Evolutionary conservation across 2,797 vertebrate genomes (phyloP).

Genomic region (Mallotus villosus): DNA sequence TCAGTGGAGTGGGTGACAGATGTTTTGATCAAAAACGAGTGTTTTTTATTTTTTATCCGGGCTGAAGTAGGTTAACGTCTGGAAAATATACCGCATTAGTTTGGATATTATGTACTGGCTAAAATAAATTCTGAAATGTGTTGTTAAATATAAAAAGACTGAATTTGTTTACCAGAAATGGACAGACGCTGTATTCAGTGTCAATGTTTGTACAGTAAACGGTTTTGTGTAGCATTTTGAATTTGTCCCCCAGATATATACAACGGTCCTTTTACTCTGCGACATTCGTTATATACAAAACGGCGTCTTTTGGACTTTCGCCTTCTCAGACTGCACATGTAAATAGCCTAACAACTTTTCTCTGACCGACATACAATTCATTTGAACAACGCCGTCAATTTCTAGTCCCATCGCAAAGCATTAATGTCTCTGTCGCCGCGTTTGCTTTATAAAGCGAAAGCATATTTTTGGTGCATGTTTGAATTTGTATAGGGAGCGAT

Average conservation of each 20-base stretch:
- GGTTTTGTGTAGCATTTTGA: neutral
- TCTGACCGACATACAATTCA: too few species aligned
- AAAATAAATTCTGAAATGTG: neutral
- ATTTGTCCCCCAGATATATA: neutral
- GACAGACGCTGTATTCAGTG: neutral
- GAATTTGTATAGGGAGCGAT: neutral
- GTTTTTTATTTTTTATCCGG: constrained; percentile 24
- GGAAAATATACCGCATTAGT: neutral
- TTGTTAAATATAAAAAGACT: neutral
- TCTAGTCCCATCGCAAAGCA: neutral
- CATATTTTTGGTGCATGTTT: neutral
- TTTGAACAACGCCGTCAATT: too few species aligned
- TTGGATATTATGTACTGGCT: neutral
- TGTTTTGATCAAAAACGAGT: neutral
- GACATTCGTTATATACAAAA: too few species aligned
- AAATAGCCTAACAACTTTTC: too few species aligned
- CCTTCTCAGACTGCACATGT: too few species aligned
- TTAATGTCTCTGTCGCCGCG: neutral
- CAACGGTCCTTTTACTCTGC: too few species aligned
- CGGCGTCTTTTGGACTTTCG: too few species aligned
- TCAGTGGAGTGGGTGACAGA: too few species aligned
- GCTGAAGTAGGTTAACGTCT: neutral
- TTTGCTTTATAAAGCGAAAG: neutral
- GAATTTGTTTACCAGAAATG: neutral
- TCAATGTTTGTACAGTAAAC: neutral